Base-by-base conservation (phyloP, 2,888 invertebrate genomes). In the Cryptosula pallasiana region DNA sequence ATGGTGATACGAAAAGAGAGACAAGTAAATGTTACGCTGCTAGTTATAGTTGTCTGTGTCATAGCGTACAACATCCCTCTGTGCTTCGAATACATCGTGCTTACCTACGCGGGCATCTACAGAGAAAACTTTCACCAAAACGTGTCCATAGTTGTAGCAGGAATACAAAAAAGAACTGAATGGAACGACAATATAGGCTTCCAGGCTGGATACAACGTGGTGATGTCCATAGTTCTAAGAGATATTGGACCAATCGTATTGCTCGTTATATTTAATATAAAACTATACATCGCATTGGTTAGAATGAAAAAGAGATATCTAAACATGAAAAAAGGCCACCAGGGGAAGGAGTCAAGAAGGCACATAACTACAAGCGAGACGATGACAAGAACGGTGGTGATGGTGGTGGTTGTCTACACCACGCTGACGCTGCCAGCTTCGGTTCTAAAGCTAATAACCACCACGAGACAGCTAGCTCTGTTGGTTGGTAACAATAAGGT, bases 221-320 rank as follows among this genome's bases (percentile, higher is more conserved):
- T 34, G 29, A 63, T 63, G 63, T 20, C 63, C 32, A 27, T 27
- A 2, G n/a, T 63, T n/a, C 34, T 63, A 13, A 63, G 5, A 25
- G 63, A 63, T 63, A 13, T 34, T 9, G 63, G 63, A 13, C 63
- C 63, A 63, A 63, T 63, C 9, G n/a, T 63, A 29, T 27, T 63
- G 27, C 63, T 63, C 9, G 27, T 63, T 32, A 32, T 63, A 5
- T 63, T 29, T n/a, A 63, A 63, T 34, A 27, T 63, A 16, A 63
- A 32, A 34, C 63, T 63, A 16, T n/a, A 63, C 63, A 27, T 5
- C 20, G 63, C 63, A 32, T 32, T 63, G 3, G 5, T 25, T 9
- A 5, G 27, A 16, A 63, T 63, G 63, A 20, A 63, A 9, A 34
- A 63, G 27, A 2, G 63, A 32, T 63, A 63, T 32, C 32, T 63